Base-by-base conservation (phyloP, 2,888 invertebrate species). In the Lissonota sp. region DNA sequence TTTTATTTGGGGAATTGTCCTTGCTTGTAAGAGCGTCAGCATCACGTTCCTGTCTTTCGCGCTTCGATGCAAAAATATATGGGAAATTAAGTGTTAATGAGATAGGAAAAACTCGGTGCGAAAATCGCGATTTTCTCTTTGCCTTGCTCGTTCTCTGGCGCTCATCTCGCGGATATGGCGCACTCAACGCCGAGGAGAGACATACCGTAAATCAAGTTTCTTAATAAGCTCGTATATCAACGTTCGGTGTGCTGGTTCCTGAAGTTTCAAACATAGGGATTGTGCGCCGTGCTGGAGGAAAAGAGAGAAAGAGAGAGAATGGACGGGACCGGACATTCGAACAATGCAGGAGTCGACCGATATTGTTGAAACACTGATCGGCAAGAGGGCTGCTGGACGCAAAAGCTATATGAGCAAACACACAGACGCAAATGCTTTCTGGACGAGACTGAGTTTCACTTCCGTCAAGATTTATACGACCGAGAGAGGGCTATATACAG, bases 311-410 rank as follows among this genome's bases (percentile, higher is more conserved):
- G 62, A 26, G 8, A 10, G 51, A 44, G 53, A 55, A 42, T 55
- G 53, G 66, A 70, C 53, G 53, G 12, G 71, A 72, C 44, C 60
- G 69, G 71, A 74, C 73, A 69, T 77, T 79, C 55, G 76, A 51
- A 88, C 87, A 88, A 86, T 88, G 82, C 63, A 51, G 64, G 46
- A 75, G 82, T 84, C 86, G 80, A 87, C 86, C 87, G 80, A 88
- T 88, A 87, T 87, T 88, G 84, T 87, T 84, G 83, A 86, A 87
- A 86, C 85, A 86, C 81, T 85, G 83, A 83, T 84, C 80, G 80
- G 53, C 64, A 44, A 40, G 55, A 57, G 60, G 49, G 73, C 78
- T 79, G 79, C 79, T 79, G 51, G 39, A 73, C 57, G 74, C 57
- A 42, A 74, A 64, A 60, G 42, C 57, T 58, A 6, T 66, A 53